These are phyloP conservation scores for Pardosa pseudoannulata DNA, from an alignment of 2,888 invertebrate species.

Conservation along the genomic window DNA sequence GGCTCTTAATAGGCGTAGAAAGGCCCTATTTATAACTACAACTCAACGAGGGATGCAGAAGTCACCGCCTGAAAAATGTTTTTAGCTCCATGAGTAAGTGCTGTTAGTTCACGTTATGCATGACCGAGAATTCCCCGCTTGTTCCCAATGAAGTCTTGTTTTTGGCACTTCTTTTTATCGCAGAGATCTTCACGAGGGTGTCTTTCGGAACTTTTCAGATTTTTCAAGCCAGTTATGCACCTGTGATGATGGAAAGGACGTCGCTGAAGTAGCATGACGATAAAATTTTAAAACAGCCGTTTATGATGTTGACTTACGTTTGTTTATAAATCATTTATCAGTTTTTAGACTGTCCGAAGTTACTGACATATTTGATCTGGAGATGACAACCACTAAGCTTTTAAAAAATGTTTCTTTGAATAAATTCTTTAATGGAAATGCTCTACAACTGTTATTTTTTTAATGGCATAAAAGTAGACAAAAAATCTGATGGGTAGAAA, in stretches of 20 bases:
- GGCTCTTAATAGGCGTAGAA: not conserved
- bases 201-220: not conserved
- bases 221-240: too few relatives aligned
- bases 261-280: not conserved
- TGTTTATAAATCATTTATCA: not conserved
- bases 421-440: too few relatives aligned
- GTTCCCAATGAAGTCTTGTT: slow-evolving; percentile 38
- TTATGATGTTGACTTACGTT: not conserved
- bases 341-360: not conserved
- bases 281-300: not conserved
- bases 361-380: not conserved
- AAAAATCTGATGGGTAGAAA: too few relatives aligned
- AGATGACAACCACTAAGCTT: not conserved
- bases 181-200: not conserved
- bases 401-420: too few relatives aligned
- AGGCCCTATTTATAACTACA: not conserved
- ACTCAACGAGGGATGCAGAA: not conserved
- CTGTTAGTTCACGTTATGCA: not conserved
- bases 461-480: too few relatives aligned
- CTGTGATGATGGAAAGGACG: not conserved
- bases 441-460: too few relatives aligned
- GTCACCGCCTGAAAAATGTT: slow-evolving; percentile 20
- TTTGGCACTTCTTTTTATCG: too few relatives aligned
- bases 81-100: slow-evolving; percentile 23
- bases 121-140: not conserved